These are phyloP conservation scores for Nephila pilipes DNA, from an alignment of 1,140 invertebrate species.

Conservation along the genomic window DNA sequence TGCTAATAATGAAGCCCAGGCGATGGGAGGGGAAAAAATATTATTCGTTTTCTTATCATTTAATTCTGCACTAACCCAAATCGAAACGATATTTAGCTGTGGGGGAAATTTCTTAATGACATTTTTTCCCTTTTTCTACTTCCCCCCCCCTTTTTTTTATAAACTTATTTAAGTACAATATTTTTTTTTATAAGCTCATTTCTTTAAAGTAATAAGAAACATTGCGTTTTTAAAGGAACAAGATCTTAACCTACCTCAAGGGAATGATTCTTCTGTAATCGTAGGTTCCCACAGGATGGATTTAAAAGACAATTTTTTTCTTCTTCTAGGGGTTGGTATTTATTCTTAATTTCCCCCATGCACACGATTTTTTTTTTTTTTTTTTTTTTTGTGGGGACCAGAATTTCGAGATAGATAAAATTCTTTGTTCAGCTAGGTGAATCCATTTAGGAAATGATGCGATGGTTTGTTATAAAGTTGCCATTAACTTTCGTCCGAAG, in stretches of 20 bases:
- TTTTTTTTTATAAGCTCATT: not conserved
- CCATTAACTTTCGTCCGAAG: not conserved
- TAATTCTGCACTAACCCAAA: conserved; percentile 34
- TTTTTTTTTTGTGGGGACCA: too few relatives aligned
- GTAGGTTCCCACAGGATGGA: not conserved
- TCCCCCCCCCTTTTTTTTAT: not conserved
- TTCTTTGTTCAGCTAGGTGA: conserved; percentile 17
- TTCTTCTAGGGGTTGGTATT: not conserved
- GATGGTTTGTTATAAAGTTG: not conserved
- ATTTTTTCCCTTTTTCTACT: not conserved
- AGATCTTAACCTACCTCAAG: not conserved
- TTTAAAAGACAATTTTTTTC: not conserved
- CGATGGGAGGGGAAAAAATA: not conserved
- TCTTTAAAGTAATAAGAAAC: not conserved
- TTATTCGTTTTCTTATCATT: conserved; percentile 4
- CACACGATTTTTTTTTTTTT: not conserved
- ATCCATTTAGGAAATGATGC: conserved; percentile 5
- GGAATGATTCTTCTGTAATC: not conserved
- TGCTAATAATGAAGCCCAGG: conserved; percentile 7
- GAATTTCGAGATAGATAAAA: not conserved
- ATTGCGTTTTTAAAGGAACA: not conserved
- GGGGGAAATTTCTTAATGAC: conserved; percentile 25
- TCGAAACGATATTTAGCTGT: conserved; percentile 36
- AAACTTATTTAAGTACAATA: not conserved
- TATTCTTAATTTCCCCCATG: not conserved